Percentiles rank a stretch among this genome's conserved stretches.
Conservation (phyloP, 2,797 vertebrate genomes). For the Tragopan temminckii region DNA sequence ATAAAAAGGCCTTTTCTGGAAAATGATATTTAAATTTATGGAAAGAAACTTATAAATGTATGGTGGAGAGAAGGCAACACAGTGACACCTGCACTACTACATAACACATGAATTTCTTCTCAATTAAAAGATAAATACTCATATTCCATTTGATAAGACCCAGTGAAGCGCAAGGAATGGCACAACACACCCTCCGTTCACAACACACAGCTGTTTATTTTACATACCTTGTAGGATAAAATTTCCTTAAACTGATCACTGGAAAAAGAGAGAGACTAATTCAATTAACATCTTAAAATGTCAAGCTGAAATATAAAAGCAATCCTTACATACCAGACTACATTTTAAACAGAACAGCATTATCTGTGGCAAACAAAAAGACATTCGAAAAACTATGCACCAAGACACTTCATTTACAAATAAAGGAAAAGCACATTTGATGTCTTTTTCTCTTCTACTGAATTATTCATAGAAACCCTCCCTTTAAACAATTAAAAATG, state of each 20-base stretch:
- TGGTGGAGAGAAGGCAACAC: not conserved
- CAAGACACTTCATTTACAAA: not conserved
- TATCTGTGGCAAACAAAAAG: not conserved
- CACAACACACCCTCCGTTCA: not conserved
- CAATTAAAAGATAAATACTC: not conserved
- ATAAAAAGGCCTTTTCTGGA: rapidly evolving
- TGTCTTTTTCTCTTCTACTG: not conserved
- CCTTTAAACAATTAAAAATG: not conserved
- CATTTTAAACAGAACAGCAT: not conserved
- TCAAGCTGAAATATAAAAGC: conserved; percentile 25
- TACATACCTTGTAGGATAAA: conserved; percentile 85
- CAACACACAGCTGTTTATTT: not conserved
- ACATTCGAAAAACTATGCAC: not conserved
- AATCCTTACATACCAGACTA: not conserved
- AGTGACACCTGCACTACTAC: not conserved
- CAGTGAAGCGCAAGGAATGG: not conserved
- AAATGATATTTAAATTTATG: not conserved
- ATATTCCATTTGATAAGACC: not conserved
- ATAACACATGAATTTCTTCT: not conserved
- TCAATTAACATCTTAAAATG: conserved; percentile 49
- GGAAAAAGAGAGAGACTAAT: conserved; percentile 59
- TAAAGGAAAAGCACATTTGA: not conserved
- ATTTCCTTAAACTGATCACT: conserved; percentile 83
- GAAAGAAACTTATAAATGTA: not conserved
- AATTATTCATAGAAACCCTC: not conserved